These are phyloP conservation scores for Neoniphon sammara DNA, from an alignment of 2,797 vertebrate genomes.

Conservation along the genomic window DNA sequence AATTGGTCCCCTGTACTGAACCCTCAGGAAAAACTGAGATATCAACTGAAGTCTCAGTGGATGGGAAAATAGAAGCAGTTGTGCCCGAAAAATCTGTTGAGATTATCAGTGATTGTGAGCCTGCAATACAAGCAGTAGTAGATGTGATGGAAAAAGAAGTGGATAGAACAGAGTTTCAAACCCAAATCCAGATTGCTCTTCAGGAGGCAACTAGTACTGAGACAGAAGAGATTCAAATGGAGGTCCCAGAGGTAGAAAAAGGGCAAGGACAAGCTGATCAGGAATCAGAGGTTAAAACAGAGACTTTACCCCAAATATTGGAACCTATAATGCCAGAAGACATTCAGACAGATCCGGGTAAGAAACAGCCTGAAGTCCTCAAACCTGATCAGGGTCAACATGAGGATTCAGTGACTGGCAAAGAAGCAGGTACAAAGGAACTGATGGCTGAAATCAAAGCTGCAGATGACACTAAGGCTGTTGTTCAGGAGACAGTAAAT, in stretches of 20 bases:
- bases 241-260: slow-evolving; percentile 7
- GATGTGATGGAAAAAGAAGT: slow-evolving; percentile 56
- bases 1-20: slow-evolving; percentile 23
- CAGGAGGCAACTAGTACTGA: slow-evolving; percentile 48
- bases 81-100: slow-evolving; percentile 18
- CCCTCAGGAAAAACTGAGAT: slow-evolving; percentile 14
- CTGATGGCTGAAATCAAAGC: slow-evolving; percentile 26
- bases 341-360: slow-evolving; percentile 8
- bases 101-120: slow-evolving; percentile 52
- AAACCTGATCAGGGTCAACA: slow-evolving; percentile 30
- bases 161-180: slow-evolving; percentile 58
- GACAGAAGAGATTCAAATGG: neutral
- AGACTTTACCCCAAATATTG: slow-evolving; percentile 19
- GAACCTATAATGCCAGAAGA: slow-evolving; percentile 21
- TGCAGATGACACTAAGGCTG: slow-evolving; percentile 23
- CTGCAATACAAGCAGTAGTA: slow-evolving; percentile 49
- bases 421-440: slow-evolving; percentile 18
- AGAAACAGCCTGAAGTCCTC: slow-evolving; percentile 21
- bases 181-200: slow-evolving; percentile 62
- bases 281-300: slow-evolving; percentile 32
- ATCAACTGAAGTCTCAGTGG: neutral
- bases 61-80: slow-evolving; percentile 16
- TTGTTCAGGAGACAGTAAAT: slow-evolving; percentile 42
- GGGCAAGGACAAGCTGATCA: neutral
- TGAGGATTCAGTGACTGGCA: slow-evolving; percentile 11